These are phyloP conservation scores for Echinometra lucunter DNA, from an alignment of 53 echinoderm and acorn worm species.

Conservation along the genomic window DNA sequence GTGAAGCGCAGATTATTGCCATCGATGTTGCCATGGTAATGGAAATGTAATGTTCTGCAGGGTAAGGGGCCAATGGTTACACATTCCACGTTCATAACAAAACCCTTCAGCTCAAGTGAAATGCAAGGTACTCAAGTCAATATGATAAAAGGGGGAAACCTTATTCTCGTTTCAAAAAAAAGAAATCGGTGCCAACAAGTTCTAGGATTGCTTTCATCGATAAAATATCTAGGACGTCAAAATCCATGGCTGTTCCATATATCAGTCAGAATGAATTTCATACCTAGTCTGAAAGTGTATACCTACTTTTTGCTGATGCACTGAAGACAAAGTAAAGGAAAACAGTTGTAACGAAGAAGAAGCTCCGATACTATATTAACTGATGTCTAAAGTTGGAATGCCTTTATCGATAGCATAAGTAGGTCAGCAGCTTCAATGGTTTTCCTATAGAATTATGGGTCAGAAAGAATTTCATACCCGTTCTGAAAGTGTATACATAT, in stretches of 20 bases:
- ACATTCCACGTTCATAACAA: constrained; percentile 47
- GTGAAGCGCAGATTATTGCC: background rate
- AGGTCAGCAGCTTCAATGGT: too few relatives aligned
- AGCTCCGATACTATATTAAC: too few relatives aligned
- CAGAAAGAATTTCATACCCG: too few relatives aligned
- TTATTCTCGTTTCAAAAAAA: constrained; percentile 24
- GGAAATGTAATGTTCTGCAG: background rate
- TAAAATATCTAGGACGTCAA: constrained; percentile 23
- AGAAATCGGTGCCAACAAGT: background rate
- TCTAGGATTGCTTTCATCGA: background rate
- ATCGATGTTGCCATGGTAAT: constrained; percentile 11
- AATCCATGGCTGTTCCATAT: background rate
- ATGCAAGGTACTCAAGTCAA: constrained; percentile 10
- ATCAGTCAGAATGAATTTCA: background rate
- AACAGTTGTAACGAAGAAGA: too few relatives aligned
- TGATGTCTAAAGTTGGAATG: too few relatives aligned
- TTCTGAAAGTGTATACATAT: too few relatives aligned
- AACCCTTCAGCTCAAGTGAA: constrained; percentile 48
- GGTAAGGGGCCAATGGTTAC: constrained; percentile 9
- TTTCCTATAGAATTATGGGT: too few relatives aligned
- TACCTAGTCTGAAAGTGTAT: background rate
- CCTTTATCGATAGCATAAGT: too few relatives aligned
- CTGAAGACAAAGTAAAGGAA: background rate
- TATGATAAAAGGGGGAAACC: background rate
- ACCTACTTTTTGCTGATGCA: background rate